Evolutionary conservation across 23 tunicate genomes (phyloP), one percentile per base, ranked within the genome.

Genomic region (Clavelina lepadiformis): DNA sequence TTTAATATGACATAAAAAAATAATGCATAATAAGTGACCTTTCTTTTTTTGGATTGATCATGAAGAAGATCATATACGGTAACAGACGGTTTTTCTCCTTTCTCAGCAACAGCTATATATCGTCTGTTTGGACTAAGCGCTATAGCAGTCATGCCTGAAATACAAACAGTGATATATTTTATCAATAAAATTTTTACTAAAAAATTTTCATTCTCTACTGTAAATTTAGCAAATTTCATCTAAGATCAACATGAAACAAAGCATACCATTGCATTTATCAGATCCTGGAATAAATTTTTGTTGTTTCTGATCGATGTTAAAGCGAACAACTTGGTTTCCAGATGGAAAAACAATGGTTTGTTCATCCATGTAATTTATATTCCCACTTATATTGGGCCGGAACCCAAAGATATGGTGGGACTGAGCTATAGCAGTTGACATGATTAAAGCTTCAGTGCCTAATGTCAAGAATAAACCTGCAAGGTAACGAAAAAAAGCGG

Each of bases 281-380:
- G 98, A 93, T 53, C 98, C 94, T 0, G 94, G 78, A n/a, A 93
- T 85, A 46, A 93, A 93, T 35, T 85, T 74, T 56, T 83, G 93
- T 54, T 79, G 88, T 75, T 85, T 93, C 46, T 93, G 98, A 51
- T 93, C 98, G 6, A 93, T 69, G 66, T 93, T 93, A 56, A 93
- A 85, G 13, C 93, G 72, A 33, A 85, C 78, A 61, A 93, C 82
- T 63, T 93, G 98, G 52, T 93, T 93, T 56, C 98, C 98, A 23
- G 98, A 85, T 61, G 98, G 94, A 54, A 85, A 84, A 27, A 93
- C 61, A 13, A 93, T 71, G 3, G 98, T 93, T 51, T 93, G 98
- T 38, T 93, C 98, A 68, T 93, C 98, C 57, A 79, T 64, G 36
- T 78, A 93, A 22, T 60, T 78, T 44, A 93, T 62, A 56, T 69